Conservation (phyloP, 2,113 vertebrate species). For the Alaudala cheleensis region DNA sequence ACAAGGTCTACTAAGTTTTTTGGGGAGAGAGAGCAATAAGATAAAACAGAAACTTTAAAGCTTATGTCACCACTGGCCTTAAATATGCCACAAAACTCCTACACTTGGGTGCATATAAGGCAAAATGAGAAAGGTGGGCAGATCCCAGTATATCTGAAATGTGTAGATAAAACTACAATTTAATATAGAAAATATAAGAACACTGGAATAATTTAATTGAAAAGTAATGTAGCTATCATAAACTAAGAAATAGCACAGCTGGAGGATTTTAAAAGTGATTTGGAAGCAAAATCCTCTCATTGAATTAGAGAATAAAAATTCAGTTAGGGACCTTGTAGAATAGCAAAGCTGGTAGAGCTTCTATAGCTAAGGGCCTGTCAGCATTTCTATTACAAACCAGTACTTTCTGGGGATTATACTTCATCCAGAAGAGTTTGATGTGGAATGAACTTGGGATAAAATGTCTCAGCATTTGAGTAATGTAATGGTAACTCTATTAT, state of each 20-base stretch:
- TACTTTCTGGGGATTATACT: slow-evolving; percentile 45
- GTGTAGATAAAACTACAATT: slow-evolving; percentile 51
- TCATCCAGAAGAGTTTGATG: slow-evolving; percentile 42
- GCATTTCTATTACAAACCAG: slow-evolving; percentile 34
- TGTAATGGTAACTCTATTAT: not conserved
- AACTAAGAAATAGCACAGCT: slow-evolving; percentile 65
- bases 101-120: not conserved
- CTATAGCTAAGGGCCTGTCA: slow-evolving; percentile 6
- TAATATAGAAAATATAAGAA: slow-evolving; percentile 65
- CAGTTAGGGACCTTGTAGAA: slow-evolving; percentile 47
- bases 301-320: slow-evolving; percentile 70
- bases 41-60: slow-evolving; percentile 17
- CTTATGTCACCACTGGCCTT: not conserved
- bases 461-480: slow-evolving; percentile 16
- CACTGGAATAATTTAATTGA: slow-evolving; percentile 67
- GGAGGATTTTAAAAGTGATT: slow-evolving; percentile 70
- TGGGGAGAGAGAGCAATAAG: not conserved
- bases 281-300: slow-evolving; percentile 70
- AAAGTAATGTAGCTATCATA: slow-evolving; percentile 61
- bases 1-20: not conserved
- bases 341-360: slow-evolving; percentile 39
- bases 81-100: slow-evolving; percentile 19
- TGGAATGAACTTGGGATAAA: slow-evolving; percentile 43
- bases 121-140: not conserved
- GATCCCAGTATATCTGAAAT: slow-evolving; percentile 22